Evolutionary conservation across 2,797 vertebrate genomes (phyloP).

Genomic region (Neosalanx taihuensis): DNA sequence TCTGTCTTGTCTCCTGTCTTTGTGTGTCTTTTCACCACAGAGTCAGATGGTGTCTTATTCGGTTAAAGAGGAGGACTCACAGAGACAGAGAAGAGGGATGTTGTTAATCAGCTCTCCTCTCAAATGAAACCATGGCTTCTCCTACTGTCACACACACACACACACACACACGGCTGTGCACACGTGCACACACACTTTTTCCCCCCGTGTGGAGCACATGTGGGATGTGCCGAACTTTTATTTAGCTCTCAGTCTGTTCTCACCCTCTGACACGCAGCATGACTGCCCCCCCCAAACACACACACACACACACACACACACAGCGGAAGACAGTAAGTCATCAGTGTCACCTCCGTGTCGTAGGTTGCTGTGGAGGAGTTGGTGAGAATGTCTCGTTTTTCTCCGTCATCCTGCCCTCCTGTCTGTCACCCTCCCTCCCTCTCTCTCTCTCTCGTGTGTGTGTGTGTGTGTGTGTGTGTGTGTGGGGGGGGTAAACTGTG

Average conservation of each 20-base stretch:
- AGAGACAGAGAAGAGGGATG: not conserved
- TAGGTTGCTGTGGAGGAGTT: constrained; percentile 58
- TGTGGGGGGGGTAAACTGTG: not conserved
- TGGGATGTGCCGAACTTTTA: constrained; percentile 58
- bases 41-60: too few relatives aligned
- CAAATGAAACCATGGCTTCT: not conserved
- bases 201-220: constrained; percentile 51
- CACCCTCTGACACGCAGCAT: not conserved
- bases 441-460: not conserved
- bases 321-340: constrained; percentile 35
- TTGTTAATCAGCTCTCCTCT: not conserved
- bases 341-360: constrained; percentile 59
- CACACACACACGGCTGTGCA: not conserved
- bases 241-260: constrained; percentile 61
- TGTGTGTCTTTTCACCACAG: not conserved
- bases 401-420: constrained; percentile 10
- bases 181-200: constrained; percentile 20
- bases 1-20: not conserved
- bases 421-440: not conserved
- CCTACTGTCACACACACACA: not conserved
- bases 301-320: not conserved
- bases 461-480: not conserved
- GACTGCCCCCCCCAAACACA: not conserved
- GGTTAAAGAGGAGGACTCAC: not conserved
- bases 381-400: constrained; percentile 35